Percentiles rank a stretch among this genome's conserved stretches.
These are phyloP conservation scores for Sphaeridia pumilis DNA, from an alignment of 2,888 invertebrate genomes.

Conservation along the genomic window DNA sequence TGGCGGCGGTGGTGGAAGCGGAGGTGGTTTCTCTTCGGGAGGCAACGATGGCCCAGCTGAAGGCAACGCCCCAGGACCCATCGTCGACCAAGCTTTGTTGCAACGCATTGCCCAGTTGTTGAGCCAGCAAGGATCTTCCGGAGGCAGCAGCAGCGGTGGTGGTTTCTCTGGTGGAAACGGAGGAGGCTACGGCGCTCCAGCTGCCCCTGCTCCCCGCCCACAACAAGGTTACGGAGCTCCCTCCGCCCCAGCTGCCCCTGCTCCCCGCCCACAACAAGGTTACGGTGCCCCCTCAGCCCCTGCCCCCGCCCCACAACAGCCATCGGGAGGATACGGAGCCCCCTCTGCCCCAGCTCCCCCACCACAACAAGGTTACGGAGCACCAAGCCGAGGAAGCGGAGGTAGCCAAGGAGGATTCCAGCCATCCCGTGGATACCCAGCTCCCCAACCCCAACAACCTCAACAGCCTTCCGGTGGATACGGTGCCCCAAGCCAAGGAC, in stretches of 20 bases:
- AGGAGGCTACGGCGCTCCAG: constrained; percentile 2
- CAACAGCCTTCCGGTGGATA: constrained; percentile 2
- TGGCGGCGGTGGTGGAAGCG: constrained; percentile 7
- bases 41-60: constrained; percentile 19
- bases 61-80: constrained; percentile 20
- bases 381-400: constrained; percentile 5
- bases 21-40: constrained; percentile 19
- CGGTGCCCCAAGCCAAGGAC: not conserved
- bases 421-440: constrained; percentile 5
- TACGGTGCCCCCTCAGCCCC: constrained; percentile 4
- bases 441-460: constrained; percentile 10
- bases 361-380: constrained; percentile 10
- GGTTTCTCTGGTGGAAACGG: constrained; percentile 14
- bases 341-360: constrained; percentile 11
- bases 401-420: constrained; percentile 7
- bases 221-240: constrained; percentile 1
- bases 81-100: constrained; percentile 33
- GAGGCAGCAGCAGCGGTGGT: constrained; percentile 7
- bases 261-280: not conserved
- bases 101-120: constrained; percentile 31
- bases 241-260: constrained; percentile 12
- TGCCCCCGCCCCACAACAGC: constrained; percentile 3
- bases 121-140: constrained; percentile 11
- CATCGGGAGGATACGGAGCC: not conserved
- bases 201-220: constrained; percentile 3